Percentiles rank a stretch among this genome's conserved stretches.
These are phyloP conservation scores for Rhegmatorhina hoffmannsi DNA, from an alignment of 2,113 vertebrate genomes.

Conservation along the genomic window DNA sequence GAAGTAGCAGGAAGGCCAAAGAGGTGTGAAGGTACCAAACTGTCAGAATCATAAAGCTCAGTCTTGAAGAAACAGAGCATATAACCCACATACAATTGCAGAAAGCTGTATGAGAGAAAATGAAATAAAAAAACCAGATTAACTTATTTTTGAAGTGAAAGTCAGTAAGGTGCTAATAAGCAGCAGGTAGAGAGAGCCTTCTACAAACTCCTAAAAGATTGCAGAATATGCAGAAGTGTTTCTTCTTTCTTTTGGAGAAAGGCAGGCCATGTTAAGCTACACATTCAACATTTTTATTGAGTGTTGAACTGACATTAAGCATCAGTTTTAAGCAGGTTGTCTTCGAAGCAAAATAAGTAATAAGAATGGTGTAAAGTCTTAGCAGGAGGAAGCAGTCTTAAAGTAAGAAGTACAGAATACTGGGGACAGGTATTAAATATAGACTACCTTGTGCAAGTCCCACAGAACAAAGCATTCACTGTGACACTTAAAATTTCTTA, in stretches of 20 bases:
- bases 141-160: not conserved
- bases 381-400: not conserved
- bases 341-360: not conserved
- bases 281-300: accelerated
- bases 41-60: not conserved
- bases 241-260: not conserved
- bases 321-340: not conserved
- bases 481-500: not conserved
- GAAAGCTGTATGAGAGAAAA: not conserved
- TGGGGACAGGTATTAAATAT: not conserved
- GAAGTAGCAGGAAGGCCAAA: not conserved
- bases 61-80: not conserved
- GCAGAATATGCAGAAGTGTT: not conserved
- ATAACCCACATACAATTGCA: not conserved
- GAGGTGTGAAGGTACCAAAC: not conserved
- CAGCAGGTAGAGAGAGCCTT: not conserved
- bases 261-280: not conserved
- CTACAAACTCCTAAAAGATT: not conserved
- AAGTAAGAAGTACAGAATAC: not conserved
- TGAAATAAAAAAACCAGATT: not conserved
- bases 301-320: not conserved
- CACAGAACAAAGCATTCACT: not conserved
- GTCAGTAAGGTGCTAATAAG: not conserved
- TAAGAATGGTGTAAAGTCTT: not conserved
- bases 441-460: not conserved